phyloP scores from a whole-genome alignment of 2,888 invertebrate species.

The Netelia inedita region DNA sequence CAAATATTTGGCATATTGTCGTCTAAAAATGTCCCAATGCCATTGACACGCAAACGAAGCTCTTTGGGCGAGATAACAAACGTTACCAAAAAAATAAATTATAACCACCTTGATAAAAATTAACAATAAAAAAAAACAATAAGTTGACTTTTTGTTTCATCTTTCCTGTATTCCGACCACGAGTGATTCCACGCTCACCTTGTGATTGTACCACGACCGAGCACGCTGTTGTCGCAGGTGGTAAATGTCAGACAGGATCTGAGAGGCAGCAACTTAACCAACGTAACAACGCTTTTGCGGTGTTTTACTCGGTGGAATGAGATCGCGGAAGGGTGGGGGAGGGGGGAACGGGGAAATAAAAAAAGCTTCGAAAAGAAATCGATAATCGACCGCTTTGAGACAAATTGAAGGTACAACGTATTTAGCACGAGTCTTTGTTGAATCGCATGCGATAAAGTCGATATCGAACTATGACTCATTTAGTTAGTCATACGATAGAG shows the following conservation, averaged over 20 bases:
- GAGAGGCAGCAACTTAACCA: neutral
- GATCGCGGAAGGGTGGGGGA: neutral
- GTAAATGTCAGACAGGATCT: neutral
- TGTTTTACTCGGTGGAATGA: neutral
- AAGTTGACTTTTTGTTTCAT: constrained; percentile 1
- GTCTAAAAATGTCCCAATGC: too few species aligned
- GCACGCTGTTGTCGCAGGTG: neutral
- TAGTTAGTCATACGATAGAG: constrained; percentile 50
- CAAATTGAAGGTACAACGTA: constrained; percentile 28
- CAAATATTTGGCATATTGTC: neutral
- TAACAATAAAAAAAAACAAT: constrained; percentile 17
- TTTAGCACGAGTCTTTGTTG: constrained; percentile 46
- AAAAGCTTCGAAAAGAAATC: constrained; percentile 29
- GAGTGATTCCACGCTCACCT: neutral
- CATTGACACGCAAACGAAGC: too few species aligned
- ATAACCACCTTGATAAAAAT: neutral
- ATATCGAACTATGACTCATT: constrained; percentile 51
- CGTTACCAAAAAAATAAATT: too few species aligned
- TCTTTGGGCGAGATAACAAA: too few species aligned
- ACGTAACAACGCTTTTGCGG: neutral
- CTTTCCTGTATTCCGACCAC: neutral
- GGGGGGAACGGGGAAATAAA: neutral
- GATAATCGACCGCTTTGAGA: constrained; percentile 28
- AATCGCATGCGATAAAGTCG: constrained; percentile 25
- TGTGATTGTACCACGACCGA: neutral